Evolutionary conservation across 2,113 vertebrate genomes (phyloP), one percentile per base, ranked within the genome.

Genomic region (Alectura lathami): DNA sequence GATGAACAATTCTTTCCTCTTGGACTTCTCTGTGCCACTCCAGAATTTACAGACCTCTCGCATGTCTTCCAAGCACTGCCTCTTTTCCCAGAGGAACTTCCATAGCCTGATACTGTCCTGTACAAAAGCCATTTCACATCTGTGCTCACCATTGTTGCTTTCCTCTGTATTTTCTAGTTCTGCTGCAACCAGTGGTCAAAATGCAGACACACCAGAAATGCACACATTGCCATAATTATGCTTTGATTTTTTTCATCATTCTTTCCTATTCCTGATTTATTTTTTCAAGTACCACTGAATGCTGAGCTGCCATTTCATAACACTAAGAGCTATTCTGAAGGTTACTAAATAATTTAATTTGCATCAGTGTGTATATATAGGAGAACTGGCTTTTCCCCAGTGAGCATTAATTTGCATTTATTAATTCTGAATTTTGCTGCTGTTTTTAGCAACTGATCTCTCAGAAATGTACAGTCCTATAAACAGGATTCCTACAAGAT

Each of bases 391-490:
- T 91, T 89, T 89, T 87, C 84, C 81, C 77, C 56, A 84, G 62
- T 63, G 81, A 86, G 66, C 56, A 84, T 95, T 95, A 77, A 94
- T 96, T 92, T 94, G 84, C 93, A 94, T 96, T 96, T 83, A 89
- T 96, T 96, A 96, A 95, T 91, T 82, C 73, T 87, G 54, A 86
- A 22, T 87, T 91, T 89, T 91, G 60, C 43, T 94, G 73, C 94
- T 91, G 66, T 78, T 96, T 94, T 89, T 91, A 95, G 89, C 47
- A 86, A 66, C 74, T 81, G 42, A 81, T 92, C 27, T 84, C 48
- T 78, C 81, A 68, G 81, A 59, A 67, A 38, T 43, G 26, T 68
- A 34, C 6, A 4, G 42, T 83, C 86, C 73, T 87, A 75, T 85
- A 89, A 89, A 89, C 43, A 70, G 43, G 66, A 75, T 79, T 89